Conservation (phyloP, 2,113 vertebrate genomes). For the Rhinopomastus cyanomelas region DNA sequence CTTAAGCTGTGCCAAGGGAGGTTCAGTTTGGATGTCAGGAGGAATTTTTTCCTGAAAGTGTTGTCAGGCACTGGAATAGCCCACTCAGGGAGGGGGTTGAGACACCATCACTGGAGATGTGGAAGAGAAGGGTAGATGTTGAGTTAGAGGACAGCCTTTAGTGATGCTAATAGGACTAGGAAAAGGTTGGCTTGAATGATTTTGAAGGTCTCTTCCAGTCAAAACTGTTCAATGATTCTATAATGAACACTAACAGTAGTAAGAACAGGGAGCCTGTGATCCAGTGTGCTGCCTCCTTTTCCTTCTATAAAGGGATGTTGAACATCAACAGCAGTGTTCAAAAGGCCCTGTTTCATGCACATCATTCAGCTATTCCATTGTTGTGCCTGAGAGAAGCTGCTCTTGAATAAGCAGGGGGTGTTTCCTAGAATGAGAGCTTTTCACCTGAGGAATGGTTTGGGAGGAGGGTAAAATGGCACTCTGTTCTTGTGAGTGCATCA, state of each 20-base stretch:
- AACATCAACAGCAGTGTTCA: not conserved
- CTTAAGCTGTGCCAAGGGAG: too few relatives aligned
- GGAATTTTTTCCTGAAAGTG: too few relatives aligned
- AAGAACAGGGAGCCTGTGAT: not conserved
- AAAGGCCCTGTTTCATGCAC: not conserved
- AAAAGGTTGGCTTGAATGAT: too few relatives aligned
- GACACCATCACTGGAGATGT: too few relatives aligned
- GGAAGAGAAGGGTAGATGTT: too few relatives aligned
- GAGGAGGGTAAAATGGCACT: not conserved
- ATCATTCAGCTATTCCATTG: not conserved
- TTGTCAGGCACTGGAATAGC: too few relatives aligned
- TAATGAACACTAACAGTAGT: not conserved
- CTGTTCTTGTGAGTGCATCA: rapidly evolving
- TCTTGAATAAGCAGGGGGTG: not conserved
- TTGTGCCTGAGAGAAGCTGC: not conserved
- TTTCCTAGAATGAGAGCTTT: not conserved
- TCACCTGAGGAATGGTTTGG: not conserved
- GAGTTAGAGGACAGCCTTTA: too few relatives aligned
- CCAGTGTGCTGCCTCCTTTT: not conserved
- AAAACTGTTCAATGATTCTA: too few relatives aligned
- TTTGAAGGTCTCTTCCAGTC: too few relatives aligned
- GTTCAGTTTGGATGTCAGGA: too few relatives aligned
- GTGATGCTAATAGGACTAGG: too few relatives aligned
- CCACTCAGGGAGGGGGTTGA: too few relatives aligned
- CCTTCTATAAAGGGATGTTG: not conserved